Percentiles rank a stretch among this genome's conserved stretches.
phyloP scores from a whole-genome alignment of 2,888 invertebrate genomes.

The Alsophila aescularia region DNA sequence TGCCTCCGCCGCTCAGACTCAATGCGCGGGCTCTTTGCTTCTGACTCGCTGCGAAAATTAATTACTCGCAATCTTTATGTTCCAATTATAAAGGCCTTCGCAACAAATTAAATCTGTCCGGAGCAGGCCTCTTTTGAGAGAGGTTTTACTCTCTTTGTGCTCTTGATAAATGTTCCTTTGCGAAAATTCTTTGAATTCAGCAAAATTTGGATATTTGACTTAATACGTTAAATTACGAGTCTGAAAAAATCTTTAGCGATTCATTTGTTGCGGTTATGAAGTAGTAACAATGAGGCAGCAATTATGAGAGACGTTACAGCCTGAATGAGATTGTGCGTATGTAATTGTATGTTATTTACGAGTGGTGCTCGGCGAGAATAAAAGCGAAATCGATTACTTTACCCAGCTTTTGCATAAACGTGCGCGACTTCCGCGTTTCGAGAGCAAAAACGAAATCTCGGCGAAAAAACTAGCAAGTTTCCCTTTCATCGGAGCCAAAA shows the following conservation, averaged over 20 bases:
- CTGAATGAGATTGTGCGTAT: slow-evolving; percentile 54
- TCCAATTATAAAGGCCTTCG: slow-evolving; percentile 85
- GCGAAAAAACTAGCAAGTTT: slow-evolving; percentile 78
- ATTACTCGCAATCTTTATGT: slow-evolving; percentile 85
- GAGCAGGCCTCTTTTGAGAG: slow-evolving; percentile 83
- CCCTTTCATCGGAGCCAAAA: slow-evolving; percentile 83
- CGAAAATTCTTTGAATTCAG: slow-evolving; percentile 78
- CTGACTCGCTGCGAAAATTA: slow-evolving; percentile 84
- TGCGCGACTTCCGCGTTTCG: slow-evolving; percentile 77
- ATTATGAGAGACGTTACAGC: slow-evolving; percentile 59
- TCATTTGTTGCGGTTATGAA: slow-evolving; percentile 53
- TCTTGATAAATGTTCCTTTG: slow-evolving; percentile 83
- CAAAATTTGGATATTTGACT: slow-evolving; percentile 71
- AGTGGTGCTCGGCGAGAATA: slow-evolving; percentile 56
- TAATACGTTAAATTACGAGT: slow-evolving; percentile 73
- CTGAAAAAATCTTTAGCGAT: slow-evolving; percentile 51
- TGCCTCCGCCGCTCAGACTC: slow-evolving; percentile 67
- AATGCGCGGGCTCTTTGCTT: slow-evolving; percentile 80
- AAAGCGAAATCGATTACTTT: slow-evolving; percentile 77
- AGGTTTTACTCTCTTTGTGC: slow-evolving; percentile 83
- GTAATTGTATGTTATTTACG: slow-evolving; percentile 77
- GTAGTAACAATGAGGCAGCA: slow-evolving; percentile 59
- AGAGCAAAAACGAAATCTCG: slow-evolving; percentile 76
- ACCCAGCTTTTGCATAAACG: slow-evolving; percentile 80
- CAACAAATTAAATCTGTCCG: slow-evolving; percentile 85